phyloP scores from a whole-genome alignment of 2,113 vertebrate species.

The Panthera uncia region DNA sequence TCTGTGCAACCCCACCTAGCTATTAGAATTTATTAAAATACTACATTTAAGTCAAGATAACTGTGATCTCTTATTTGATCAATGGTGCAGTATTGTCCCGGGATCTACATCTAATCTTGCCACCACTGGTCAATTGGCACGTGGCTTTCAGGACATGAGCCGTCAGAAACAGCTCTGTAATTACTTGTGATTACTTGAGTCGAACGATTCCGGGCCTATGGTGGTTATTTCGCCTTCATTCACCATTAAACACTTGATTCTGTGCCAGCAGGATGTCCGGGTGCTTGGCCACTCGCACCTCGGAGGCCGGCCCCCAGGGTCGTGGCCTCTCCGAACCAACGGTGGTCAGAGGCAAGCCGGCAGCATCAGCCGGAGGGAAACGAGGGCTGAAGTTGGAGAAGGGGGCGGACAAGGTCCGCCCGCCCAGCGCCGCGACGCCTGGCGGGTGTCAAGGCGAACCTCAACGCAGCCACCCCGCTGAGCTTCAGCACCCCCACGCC shows the following conservation, averaged over 20 bases:
- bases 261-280: background rate
- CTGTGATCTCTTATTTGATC: background rate
- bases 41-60: background rate
- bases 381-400: rapidly evolving
- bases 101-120: background rate
- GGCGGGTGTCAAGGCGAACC: background rate
- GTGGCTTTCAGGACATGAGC: background rate
- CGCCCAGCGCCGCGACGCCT: background rate
- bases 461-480: rapidly evolving
- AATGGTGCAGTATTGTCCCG: background rate
- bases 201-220: background rate
- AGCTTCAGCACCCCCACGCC: rapidly evolving
- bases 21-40: background rate
- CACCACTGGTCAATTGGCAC: background rate
- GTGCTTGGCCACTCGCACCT: background rate
- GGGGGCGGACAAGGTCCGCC: background rate
- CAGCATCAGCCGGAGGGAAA: rapidly evolving
- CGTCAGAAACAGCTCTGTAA: background rate
- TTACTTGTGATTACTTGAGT: background rate
- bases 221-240: background rate
- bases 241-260: background rate
- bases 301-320: background rate
- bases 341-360: background rate
- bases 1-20: background rate
- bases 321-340: background rate